A percentile compares a stretch with the other conserved stretches of the same genome.
These are phyloP conservation scores for Cardiocondyla obscurior DNA, from an alignment of 1,140 invertebrate species.

Conservation along the genomic window DNA sequence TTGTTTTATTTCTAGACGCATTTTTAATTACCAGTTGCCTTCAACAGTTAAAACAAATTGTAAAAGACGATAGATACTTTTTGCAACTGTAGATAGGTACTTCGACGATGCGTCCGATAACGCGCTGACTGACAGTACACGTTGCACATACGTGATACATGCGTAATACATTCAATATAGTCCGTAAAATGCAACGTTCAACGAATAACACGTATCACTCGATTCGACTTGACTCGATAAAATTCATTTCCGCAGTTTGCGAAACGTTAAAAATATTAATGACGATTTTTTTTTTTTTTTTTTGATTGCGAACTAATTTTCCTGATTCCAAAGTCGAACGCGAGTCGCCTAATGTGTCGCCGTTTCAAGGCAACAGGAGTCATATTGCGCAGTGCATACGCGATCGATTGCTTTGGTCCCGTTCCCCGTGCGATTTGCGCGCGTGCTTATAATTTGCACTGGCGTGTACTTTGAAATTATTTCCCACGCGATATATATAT, in stretches of 20 bases:
- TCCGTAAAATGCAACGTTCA: background rate
- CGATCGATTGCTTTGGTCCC: constrained; percentile 19
- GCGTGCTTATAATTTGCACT: constrained; percentile 4
- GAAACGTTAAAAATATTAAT: no score
- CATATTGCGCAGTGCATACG: constrained; percentile 18
- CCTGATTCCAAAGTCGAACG: background rate
- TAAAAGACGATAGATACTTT: background rate
- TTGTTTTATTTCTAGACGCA: no score
- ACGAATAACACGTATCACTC: background rate
- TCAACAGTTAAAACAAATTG: background rate
- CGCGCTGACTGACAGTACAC: background rate
- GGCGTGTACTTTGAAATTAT: background rate
- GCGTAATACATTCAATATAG: background rate
- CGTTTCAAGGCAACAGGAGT: constrained; percentile 10
- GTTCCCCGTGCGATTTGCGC: background rate
- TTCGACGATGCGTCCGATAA: background rate
- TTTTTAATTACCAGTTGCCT: background rate
- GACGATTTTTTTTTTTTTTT: no score
- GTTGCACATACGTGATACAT: background rate
- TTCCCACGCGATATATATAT: background rate
- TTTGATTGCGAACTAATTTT: background rate
- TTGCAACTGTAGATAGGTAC: background rate
- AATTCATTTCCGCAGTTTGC: background rate
- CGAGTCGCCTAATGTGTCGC: background rate
- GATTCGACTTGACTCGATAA: background rate